phyloP scores from a whole-genome alignment of 2,797 vertebrate species.

The Microtus agrestis region DNA sequence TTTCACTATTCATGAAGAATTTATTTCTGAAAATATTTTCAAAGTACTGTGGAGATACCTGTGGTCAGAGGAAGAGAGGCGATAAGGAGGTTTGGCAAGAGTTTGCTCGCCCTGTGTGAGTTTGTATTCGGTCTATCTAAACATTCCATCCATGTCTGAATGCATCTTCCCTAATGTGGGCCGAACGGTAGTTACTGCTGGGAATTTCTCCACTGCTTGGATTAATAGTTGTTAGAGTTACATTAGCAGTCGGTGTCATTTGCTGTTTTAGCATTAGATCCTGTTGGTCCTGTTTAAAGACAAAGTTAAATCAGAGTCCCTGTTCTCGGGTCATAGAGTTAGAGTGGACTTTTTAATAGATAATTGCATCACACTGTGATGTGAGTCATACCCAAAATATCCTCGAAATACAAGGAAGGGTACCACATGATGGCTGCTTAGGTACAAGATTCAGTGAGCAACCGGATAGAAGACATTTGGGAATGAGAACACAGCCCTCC shows the following conservation, averaged over 20 bases:
- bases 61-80: neutral
- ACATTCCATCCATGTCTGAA: neutral
- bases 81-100: neutral
- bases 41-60: slow-evolving; percentile 22
- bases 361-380: neutral
- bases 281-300: neutral
- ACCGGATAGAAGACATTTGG: neutral
- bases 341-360: neutral
- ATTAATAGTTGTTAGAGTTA: neutral
- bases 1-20: neutral
- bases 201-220: neutral
- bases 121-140: neutral
- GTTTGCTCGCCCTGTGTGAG: neutral
- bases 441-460: neutral
- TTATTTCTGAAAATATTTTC: neutral
- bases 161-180: neutral
- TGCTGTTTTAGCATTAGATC: neutral
- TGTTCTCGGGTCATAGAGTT: neutral
- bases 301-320: neutral
- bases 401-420: neutral
- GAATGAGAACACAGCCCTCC: neutral
- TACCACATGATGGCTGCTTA: neutral
- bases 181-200: neutral
- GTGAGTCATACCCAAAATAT: neutral
- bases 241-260: neutral